These are phyloP conservation scores for Corythoichthys intestinalis DNA, from an alignment of 2,113 vertebrate species.

Conservation along the genomic window DNA sequence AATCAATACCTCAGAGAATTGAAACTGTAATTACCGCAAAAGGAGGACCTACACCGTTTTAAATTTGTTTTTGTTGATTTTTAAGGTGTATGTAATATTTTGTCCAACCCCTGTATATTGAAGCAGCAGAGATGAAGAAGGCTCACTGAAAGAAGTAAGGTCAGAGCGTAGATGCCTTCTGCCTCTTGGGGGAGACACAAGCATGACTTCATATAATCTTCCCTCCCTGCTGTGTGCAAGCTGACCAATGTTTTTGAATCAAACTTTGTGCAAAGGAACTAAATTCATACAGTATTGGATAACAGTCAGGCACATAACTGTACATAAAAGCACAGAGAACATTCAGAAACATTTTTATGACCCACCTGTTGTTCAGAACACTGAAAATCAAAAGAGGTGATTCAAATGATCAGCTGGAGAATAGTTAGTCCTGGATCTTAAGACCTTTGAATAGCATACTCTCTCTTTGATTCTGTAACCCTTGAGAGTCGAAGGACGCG, in stretches of 20 bases:
- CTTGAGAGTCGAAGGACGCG: too few relatives aligned
- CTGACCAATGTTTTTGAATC: conserved; percentile 6
- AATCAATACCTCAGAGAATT: too few relatives aligned
- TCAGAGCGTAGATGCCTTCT: conserved; percentile 27
- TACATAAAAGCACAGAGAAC: not conserved
- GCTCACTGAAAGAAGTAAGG: conserved; percentile 23
- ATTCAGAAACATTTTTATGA: not conserved
- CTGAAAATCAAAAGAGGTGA: not conserved
- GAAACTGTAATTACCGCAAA: too few relatives aligned
- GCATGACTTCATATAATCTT: conserved; percentile 25
- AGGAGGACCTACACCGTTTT: too few relatives aligned
- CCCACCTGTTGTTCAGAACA: not conserved
- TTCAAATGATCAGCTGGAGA: not conserved
- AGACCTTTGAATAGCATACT: too few relatives aligned
- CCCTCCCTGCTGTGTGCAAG: conserved; percentile 1
- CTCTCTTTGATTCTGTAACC: too few relatives aligned
- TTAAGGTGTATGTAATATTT: too few relatives aligned
- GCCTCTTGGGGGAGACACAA: conserved; percentile 72
- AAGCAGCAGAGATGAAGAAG: not conserved
- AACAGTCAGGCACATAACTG: not conserved
- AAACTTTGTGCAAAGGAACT: not conserved
- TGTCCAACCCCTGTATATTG: too few relatives aligned
- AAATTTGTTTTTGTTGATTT: too few relatives aligned
- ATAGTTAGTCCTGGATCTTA: too few relatives aligned
- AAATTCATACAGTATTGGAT: not conserved